Evolutionary conservation across 2,888 invertebrate species (phyloP).

Genomic region (Dolichopus griseipennis): DNA sequence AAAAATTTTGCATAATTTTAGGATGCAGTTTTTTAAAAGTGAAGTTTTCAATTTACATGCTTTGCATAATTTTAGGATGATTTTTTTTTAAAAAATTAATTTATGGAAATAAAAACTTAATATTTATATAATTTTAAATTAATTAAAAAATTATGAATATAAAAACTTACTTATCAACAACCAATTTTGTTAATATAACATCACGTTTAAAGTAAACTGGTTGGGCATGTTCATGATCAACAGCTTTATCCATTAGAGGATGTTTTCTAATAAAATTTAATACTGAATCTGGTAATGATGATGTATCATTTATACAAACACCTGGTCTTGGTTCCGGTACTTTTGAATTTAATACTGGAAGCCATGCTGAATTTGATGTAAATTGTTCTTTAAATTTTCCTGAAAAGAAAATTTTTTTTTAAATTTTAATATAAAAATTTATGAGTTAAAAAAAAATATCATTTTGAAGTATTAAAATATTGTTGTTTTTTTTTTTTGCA

Average conservation of each 20-base stretch:
- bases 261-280: constrained; percentile 95
- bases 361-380: constrained; percentile 86
- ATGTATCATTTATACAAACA: constrained; percentile 88
- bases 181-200: constrained; percentile 80
- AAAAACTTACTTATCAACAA: constrained; percentile 67
- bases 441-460: not conserved
- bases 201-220: constrained; percentile 91
- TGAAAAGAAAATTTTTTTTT: constrained; percentile 24
- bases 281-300: constrained; percentile 81
- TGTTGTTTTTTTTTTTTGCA: too few relatives aligned
- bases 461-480: too few relatives aligned
- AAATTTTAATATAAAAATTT: not conserved
- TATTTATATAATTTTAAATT: too few relatives aligned
- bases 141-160: too few relatives aligned
- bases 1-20: too few relatives aligned
- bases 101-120: too few relatives aligned
- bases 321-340: constrained; percentile 92
- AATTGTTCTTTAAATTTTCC: constrained; percentile 86
- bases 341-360: constrained; percentile 81
- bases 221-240: constrained; percentile 84
- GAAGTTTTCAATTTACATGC: too few relatives aligned
- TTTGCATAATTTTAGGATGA: too few relatives aligned
- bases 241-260: constrained; percentile 94
- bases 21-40: too few relatives aligned
- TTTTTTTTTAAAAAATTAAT: too few relatives aligned